Evolutionary conservation across 2,888 invertebrate genomes (phyloP), one percentile per base, ranked within the genome.

Genomic region (Therioaphis trifolii): DNA sequence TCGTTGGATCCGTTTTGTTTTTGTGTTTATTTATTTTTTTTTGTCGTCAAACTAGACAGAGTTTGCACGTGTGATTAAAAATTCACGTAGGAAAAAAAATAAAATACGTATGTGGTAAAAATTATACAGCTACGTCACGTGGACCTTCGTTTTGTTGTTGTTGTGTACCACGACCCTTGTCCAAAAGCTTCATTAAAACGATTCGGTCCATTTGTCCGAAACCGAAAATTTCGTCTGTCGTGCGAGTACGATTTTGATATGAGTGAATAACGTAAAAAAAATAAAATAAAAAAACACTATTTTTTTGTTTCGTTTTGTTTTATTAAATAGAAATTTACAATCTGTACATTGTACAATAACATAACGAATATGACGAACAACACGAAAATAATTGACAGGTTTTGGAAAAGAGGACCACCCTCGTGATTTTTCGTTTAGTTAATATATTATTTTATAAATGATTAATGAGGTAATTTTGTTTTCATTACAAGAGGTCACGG

Each of bases 121-220:
- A 29, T 14, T 72, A 49, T 49, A 52, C 40, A 74, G 21, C 24
- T 5, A 72, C 29, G 72, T 72, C 72, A 72, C 35, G 14, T 11
- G 18, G 46, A 24, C 40, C 15, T 63, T 35, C 66, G n/a, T 61
- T 77, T 63, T 77, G 63, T 77, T 29, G 46, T 4, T 14, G n/a
- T n/a, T n/a, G n/a, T n/a, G 27, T n/a, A 52, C 77, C 21, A 78
- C 78, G 35, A 78, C 78, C 78, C 78, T 78, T 18, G 35, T 78
- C 78, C 40, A 68, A 68, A 63, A 29, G 76, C 24, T 68, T 52
- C 78, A 52, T 78, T 49, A 77, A 77, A 77, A 77, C 66, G 21
- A 35, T 29, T 29, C 35, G 21, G 29, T 66, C 35, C 29, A 46
- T 61, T 76, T 61, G 49, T 66, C n/a, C 66, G 11, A 15, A 21